Evolutionary conservation across 2,113 vertebrate genomes (phyloP).

Genomic region (Microcebus murinus): DNA sequence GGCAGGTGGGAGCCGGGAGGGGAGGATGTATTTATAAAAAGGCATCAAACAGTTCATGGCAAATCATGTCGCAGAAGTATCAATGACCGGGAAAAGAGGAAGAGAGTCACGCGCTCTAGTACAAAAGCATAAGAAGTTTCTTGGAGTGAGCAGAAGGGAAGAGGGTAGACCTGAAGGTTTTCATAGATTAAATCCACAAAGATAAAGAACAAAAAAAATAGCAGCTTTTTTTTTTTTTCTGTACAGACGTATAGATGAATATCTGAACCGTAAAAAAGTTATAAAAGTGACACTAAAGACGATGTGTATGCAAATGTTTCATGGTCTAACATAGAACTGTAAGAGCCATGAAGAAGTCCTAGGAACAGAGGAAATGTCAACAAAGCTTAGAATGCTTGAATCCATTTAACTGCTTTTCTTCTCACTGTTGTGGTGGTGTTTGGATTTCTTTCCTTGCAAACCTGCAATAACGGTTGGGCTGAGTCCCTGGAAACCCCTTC

Average conservation of each 20-base stretch:
- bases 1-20: constrained; percentile 22
- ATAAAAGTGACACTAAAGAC: constrained; percentile 97
- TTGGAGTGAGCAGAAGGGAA: constrained; percentile 84
- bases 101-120: constrained; percentile 86
- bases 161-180: constrained; percentile 95
- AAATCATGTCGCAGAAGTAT: constrained; percentile 86
- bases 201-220: constrained; percentile 97
- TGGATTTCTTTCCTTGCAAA: constrained; percentile 73
- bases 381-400: constrained; percentile 87
- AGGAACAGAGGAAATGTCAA: constrained; percentile 87
- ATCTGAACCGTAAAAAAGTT: constrained; percentile 98
- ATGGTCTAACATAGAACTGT: constrained; percentile 95
- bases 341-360: constrained; percentile 93
- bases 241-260: constrained; percentile 98
- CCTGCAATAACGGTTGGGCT: constrained; percentile 76
- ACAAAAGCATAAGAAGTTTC: constrained; percentile 92
- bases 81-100: constrained; percentile 83
- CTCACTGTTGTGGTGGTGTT: constrained; percentile 61
- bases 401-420: constrained; percentile 84
- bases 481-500: constrained; percentile 79
- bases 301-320: constrained; percentile 94
- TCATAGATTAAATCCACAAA: constrained; percentile 94
- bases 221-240: constrained; percentile 97
- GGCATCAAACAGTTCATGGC: constrained; percentile 92
- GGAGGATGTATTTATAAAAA: constrained; percentile 89